These are phyloP conservation scores for Chaetops frenatus DNA, from an alignment of 2,113 vertebrate species.

Conservation along the genomic window DNA sequence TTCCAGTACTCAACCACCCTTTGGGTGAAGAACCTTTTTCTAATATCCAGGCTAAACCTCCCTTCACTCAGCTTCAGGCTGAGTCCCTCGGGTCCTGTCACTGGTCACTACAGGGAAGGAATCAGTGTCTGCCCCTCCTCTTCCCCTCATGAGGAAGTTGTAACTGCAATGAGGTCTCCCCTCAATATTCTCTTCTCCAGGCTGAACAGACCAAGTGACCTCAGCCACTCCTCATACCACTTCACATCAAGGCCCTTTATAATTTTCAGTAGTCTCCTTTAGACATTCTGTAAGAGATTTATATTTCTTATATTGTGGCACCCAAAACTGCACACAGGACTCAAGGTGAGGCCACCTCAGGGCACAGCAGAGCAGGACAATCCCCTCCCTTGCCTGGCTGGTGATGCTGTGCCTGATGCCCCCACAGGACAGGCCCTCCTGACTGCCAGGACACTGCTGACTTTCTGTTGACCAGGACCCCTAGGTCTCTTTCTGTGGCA, in stretches of 20 bases:
- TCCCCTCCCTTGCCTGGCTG: neutral
- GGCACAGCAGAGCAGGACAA: rapidly evolving
- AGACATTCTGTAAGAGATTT: neutral
- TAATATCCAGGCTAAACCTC: neutral
- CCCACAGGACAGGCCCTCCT: neutral
- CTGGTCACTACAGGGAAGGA: neutral
- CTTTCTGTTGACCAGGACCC: neutral
- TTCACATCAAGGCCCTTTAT: neutral
- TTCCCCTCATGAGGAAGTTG: neutral
- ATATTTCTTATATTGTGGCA: neutral
- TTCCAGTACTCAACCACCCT: neutral
- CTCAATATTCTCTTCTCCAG: neutral
- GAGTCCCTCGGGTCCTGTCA: rapidly evolving
- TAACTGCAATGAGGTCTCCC: neutral
- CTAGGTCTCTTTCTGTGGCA: neutral
- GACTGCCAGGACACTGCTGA: neutral
- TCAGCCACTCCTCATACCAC: neutral
- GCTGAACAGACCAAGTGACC: neutral
- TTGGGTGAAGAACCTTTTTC: neutral
- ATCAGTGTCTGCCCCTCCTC: neutral
- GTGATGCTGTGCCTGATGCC: neutral
- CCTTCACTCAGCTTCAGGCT: neutral
- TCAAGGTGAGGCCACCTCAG: rapidly evolving
- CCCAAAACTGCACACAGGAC: rapidly evolving
- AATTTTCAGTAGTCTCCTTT: neutral